Base-by-base conservation (phyloP, 2,888 invertebrate species). In the Alloscopus bannaensis region DNA sequence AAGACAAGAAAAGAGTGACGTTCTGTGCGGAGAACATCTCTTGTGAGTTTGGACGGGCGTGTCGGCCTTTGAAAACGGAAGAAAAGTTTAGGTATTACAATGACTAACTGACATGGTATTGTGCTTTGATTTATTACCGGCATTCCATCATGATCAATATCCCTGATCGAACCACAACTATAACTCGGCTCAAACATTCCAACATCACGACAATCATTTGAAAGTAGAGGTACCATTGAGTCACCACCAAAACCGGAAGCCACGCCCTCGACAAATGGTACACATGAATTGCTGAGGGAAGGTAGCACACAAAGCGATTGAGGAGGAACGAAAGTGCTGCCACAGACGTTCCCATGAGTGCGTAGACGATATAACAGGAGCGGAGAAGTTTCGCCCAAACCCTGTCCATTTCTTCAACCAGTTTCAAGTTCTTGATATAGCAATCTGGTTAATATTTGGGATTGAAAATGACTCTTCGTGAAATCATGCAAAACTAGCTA, bases 191-290 rank as follows among this genome's bases (percentile, higher is more conserved):
- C 4, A 73, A 57, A 22, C 29, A n/a, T 47, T 73, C 73, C 8
- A 31, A 55, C 2, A 73, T 45, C 4, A 65, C 24, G 13, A 42
- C n/a, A 3, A 36, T 26, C 11, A 26, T 24, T 2, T 36, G 29
- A n/a, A 52, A 1, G 24, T n/a, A 24, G 36, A 71, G 22, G 31
- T 62, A 60, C 16, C 50, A 31, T 26, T 71, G 71, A 11, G 62
- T 4, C 0, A 20, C 8, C 8, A 22, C 18, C 8, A 71, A 20
- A 13, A 71, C 8, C 3, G 71, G 71, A 36, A 71, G 60, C 71
- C 60, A 71, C 52, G 24, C 52, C 31, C 62, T 42, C 1, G 60
- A 50, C 22, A 71, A 31, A 13, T 62, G 28, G 70, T 47, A 60
- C 0, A 47, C 57, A 18, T n/a, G 50, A 24, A 62, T 62, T 3